Evolutionary conservation across 2,113 vertebrate genomes (phyloP).

Genomic region (Hipposideros armiger): DNA sequence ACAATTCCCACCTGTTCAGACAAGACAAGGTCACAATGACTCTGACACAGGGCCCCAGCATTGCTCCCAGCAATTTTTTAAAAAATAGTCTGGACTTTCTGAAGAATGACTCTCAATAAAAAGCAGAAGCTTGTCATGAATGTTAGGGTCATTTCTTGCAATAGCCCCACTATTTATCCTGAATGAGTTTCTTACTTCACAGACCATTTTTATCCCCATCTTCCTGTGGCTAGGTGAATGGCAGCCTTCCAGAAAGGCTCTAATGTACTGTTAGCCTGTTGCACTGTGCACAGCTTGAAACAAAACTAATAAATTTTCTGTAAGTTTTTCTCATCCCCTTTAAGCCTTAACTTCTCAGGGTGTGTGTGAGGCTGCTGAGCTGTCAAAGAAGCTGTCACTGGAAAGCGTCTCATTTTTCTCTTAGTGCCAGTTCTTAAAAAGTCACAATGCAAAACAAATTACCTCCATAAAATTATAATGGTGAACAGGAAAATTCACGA

Average conservation of each 20-base stretch:
- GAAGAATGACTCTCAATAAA: slow-evolving; percentile 48
- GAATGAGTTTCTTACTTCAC: slow-evolving; percentile 36
- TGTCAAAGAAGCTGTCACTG: slow-evolving; percentile 64
- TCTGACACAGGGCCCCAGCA: neutral
- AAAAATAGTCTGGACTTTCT: neutral
- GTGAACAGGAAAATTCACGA: slow-evolving; percentile 46
- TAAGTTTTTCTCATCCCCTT: slow-evolving; percentile 5
- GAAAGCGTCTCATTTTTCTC: slow-evolving; percentile 75
- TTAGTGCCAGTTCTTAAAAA: slow-evolving; percentile 72
- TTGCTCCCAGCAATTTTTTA: neutral
- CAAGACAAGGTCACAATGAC: neutral
- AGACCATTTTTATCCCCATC: neutral
- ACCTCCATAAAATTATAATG: slow-evolving; percentile 72
- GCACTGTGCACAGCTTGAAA: slow-evolving; percentile 55
- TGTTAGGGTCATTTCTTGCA: slow-evolving; percentile 49
- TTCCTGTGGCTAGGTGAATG: neutral
- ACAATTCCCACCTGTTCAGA: neutral
- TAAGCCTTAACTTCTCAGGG: slow-evolving; percentile 49
- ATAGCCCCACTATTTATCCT: neutral
- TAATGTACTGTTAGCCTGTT: neutral
- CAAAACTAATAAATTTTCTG: slow-evolving; percentile 63
- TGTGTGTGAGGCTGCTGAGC: neutral
- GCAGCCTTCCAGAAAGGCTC: slow-evolving; percentile 38
- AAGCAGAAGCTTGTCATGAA: slow-evolving; percentile 29
- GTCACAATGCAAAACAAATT: slow-evolving; percentile 79